Percentiles rank a stretch among this genome's conserved stretches.
Conservation (phyloP, 2,113 vertebrate genomes). For the Spea multiplicata region DNA sequence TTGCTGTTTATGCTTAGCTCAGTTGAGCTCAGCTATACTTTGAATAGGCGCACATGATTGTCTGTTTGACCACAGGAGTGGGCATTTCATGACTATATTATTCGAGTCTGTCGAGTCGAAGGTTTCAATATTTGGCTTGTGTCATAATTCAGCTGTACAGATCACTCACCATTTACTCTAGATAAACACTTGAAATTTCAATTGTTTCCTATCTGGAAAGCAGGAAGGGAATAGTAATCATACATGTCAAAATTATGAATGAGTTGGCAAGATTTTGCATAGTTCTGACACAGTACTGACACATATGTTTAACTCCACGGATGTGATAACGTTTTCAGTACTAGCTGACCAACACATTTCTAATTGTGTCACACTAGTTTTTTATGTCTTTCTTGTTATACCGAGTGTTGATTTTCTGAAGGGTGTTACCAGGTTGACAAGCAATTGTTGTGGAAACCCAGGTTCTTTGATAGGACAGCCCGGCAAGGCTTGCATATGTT, state of each 20-base stretch:
- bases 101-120: constrained; percentile 31
- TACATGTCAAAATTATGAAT: constrained; percentile 34
- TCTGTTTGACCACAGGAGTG: constrained; percentile 6
- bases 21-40: neutral
- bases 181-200: constrained; percentile 41
- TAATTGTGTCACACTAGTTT: neutral
- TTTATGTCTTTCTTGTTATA: too few species aligned
- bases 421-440: too few species aligned
- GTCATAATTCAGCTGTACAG: constrained; percentile 25
- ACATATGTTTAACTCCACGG: neutral
- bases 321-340: constrained; percentile 21
- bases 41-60: neutral
- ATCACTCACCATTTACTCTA: constrained; percentile 15
- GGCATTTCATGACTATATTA: constrained; percentile 36
- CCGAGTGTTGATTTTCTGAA: too few species aligned
- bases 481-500: too few species aligned
- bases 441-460: too few species aligned
- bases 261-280: neutral
- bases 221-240: constrained; percentile 38
- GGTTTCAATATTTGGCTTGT: constrained; percentile 44
- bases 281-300: neutral
- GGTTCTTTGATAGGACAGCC: too few species aligned
- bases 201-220: constrained; percentile 45
- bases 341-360: constrained; percentile 8
- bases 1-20: neutral